Evolutionary conservation across 1,140 invertebrate species (phyloP).

Genomic region (Diachasma alloeum): DNA sequence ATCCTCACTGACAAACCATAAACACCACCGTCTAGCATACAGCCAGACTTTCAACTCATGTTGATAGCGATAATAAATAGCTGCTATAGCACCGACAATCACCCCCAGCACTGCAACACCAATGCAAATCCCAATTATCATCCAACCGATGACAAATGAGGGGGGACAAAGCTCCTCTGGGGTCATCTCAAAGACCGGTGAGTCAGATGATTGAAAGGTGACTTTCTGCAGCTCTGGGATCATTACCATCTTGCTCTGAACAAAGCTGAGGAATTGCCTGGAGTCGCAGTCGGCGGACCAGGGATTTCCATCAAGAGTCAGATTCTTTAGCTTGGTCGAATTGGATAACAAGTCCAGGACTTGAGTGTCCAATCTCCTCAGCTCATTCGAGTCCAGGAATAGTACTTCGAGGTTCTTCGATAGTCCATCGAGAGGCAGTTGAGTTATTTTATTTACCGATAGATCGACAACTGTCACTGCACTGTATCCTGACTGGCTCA

Average conservation of each 20-base stretch:
- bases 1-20: constrained; percentile 75
- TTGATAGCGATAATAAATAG: constrained; percentile 73
- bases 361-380: constrained; percentile 56
- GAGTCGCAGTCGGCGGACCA: constrained; percentile 72
- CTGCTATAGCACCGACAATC: constrained; percentile 62
- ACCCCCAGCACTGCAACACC: constrained; percentile 63
- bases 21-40: constrained; percentile 70
- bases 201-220: constrained; percentile 56
- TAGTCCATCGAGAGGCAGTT: constrained; percentile 45
- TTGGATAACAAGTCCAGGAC: constrained; percentile 55
- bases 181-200: constrained; percentile 56
- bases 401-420: constrained; percentile 54
- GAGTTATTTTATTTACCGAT: constrained; percentile 66
- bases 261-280: constrained; percentile 65
- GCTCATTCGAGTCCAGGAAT: constrained; percentile 66
- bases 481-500: constrained; percentile 49
- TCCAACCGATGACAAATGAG: constrained; percentile 42
- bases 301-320: constrained; percentile 70
- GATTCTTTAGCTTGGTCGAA: constrained; percentile 42
- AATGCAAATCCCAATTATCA: constrained; percentile 61
- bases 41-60: constrained; percentile 76
- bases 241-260: constrained; percentile 58
- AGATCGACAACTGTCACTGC: constrained; percentile 64
- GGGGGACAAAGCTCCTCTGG: constrained; percentile 65
- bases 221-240: constrained; percentile 57